A percentile compares a stretch with the other conserved stretches of the same genome.
These are phyloP conservation scores for Heliconius sara DNA, from an alignment of 2,888 invertebrate species.

Conservation along the genomic window DNA sequence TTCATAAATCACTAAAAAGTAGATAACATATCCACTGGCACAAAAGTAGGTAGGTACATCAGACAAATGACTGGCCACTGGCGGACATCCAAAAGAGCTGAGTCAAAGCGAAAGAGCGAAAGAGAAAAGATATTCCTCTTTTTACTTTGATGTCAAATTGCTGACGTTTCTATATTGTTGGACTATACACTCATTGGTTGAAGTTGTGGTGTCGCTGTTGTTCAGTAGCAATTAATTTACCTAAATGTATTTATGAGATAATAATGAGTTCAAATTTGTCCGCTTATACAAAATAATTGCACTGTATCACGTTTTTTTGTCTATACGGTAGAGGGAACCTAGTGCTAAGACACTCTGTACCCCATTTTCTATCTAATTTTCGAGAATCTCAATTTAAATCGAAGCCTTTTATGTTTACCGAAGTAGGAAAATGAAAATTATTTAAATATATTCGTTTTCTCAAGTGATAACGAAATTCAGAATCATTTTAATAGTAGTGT, in stretches of 20 bases:
- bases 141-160: slow-evolving; percentile 32
- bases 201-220: not conserved
- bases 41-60: slow-evolving; percentile 34
- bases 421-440: too few relatives aligned
- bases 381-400: not conserved
- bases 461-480: too few relatives aligned
- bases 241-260: not conserved
- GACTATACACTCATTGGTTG: not conserved
- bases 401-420: not conserved
- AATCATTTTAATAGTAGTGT: too few relatives aligned
- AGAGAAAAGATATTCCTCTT: slow-evolving; percentile 25
- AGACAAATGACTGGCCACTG: slow-evolving; percentile 36
- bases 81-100: slow-evolving; percentile 39
- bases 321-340: too few relatives aligned
- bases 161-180: slow-evolving; percentile 15
- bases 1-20: slow-evolving; percentile 28
- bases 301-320: too few relatives aligned
- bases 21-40: slow-evolving; percentile 27
- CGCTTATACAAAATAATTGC: too few relatives aligned
- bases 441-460: too few relatives aligned
- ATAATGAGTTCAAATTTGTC: not conserved
- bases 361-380: not conserved
- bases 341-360: too few relatives aligned
- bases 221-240: not conserved
- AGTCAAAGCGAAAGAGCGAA: slow-evolving; percentile 30